Evolutionary conservation across 2,113 vertebrate species (phyloP).

Genomic region (Myanophis thanlyinensis): DNA sequence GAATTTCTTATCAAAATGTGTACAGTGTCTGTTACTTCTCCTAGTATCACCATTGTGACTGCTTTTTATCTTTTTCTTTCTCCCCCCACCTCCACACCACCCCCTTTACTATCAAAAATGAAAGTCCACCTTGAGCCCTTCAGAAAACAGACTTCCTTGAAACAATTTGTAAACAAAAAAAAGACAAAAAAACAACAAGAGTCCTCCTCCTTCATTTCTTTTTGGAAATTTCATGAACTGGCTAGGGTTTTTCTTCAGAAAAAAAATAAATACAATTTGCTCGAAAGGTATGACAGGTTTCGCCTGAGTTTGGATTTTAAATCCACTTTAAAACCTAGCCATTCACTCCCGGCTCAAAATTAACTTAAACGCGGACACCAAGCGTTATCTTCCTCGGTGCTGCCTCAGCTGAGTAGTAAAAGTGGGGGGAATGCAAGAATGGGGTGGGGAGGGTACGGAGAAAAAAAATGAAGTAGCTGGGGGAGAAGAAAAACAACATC

Average conservation of each 20-base stretch:
- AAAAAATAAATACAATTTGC: conserved; percentile 37
- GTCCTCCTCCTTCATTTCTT: neutral
- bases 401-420: conserved; percentile 27
- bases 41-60: conserved; percentile 24
- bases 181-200: neutral
- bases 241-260: neutral
- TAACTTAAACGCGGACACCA: conserved; percentile 49
- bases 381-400: conserved; percentile 53
- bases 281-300: neutral
- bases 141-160: conserved; percentile 31
- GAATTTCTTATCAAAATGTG: conserved; percentile 34
- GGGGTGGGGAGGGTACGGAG: fast-evolving
- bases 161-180: neutral
- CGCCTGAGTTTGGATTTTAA: neutral
- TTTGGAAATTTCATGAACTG: conserved; percentile 18
- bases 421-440: neutral
- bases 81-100: neutral
- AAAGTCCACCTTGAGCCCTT: conserved; percentile 43
- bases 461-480: conserved; percentile 35
- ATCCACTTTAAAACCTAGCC: conserved; percentile 50
- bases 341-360: conserved; percentile 22
- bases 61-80: neutral
- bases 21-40: neutral
- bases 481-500: neutral
- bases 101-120: conserved; percentile 9